Conservation (phyloP, 2,888 invertebrate genomes). For the Phorcus lineatus region DNA sequence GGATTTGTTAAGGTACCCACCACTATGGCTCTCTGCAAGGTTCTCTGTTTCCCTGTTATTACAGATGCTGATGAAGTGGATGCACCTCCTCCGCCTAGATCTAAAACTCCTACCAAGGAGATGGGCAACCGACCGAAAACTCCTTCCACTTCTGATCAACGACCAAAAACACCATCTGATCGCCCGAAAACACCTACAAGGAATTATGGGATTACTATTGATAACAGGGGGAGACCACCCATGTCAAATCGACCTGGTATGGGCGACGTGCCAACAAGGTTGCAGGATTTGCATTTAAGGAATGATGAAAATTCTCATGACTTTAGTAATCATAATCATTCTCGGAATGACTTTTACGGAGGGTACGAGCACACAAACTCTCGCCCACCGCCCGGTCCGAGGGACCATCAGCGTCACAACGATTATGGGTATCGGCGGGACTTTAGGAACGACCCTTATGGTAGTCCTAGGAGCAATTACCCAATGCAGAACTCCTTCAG, state of each 20-base stretch:
- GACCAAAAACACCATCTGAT: slow-evolving; percentile 31
- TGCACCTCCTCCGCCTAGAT: slow-evolving; percentile 4
- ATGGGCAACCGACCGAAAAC: slow-evolving; percentile 32
- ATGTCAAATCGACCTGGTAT: slow-evolving; percentile 41
- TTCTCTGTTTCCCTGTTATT: slow-evolving; percentile 35
- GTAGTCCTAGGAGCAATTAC: slow-evolving; percentile 39
- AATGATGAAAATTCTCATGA: slow-evolving; percentile 47
- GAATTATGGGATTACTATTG: slow-evolving; percentile 43
- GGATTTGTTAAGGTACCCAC: neutral
- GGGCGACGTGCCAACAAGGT: slow-evolving; percentile 40
- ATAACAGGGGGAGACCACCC: slow-evolving; percentile 45
- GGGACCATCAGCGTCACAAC: slow-evolving; percentile 47
- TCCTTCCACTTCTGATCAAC: slow-evolving; percentile 18
- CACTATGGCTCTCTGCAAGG: slow-evolving; percentile 34
- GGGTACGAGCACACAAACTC: slow-evolving; percentile 41
- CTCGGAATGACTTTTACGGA: slow-evolving; percentile 49
- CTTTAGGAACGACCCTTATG: slow-evolving; percentile 29
- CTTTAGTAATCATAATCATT: slow-evolving; percentile 44
- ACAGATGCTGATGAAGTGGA: slow-evolving; percentile 38
- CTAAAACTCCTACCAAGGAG: slow-evolving; percentile 13
- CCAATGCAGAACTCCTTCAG: slow-evolving; percentile 52
- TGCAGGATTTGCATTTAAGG: slow-evolving; percentile 27
- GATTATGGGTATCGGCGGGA: slow-evolving; percentile 32
- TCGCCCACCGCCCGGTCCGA: slow-evolving; percentile 62
- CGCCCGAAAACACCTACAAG: slow-evolving; percentile 66